A percentile compares a stretch with the other conserved stretches of the same genome.
These are phyloP conservation scores for Capromys pilorides DNA, from an alignment of 2,797 vertebrate genomes.

Conservation along the genomic window DNA sequence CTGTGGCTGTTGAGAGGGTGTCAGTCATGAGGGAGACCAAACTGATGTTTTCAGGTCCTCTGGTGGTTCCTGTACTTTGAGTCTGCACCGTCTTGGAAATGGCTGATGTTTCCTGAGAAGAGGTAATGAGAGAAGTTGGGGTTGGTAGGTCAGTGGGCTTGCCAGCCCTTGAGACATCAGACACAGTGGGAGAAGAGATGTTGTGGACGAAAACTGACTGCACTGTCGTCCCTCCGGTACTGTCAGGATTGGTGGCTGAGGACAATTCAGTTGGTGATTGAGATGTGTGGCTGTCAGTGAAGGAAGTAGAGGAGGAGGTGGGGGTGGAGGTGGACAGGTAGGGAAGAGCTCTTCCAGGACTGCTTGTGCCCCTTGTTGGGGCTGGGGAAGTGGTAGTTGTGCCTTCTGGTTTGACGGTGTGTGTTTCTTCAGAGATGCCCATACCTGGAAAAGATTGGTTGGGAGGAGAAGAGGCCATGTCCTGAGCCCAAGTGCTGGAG, in stretches of 20 bases:
- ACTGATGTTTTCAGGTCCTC: not conserved
- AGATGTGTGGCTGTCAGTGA: not conserved
- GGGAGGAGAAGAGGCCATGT: not conserved
- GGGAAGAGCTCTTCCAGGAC: too few species aligned
- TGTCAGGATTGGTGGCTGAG: not conserved
- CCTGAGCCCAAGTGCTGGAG: not conserved
- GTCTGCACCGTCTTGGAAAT: not conserved
- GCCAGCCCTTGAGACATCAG: too few species aligned
- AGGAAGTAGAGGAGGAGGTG: not conserved
- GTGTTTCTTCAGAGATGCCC: not conserved
- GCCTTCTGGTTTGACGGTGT: not conserved
- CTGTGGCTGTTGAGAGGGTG: not conserved
- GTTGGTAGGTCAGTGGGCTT: not conserved
- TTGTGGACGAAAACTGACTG: not conserved
- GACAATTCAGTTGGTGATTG: not conserved
- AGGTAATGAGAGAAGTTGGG: not conserved
- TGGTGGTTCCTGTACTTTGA: too few species aligned
- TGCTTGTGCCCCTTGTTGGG: not conserved
- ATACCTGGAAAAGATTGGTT: not conserved
- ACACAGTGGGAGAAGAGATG: too few species aligned
- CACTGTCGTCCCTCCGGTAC: not conserved
- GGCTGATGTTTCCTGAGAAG: not conserved
- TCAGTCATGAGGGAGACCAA: not conserved
- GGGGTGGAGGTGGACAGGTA: not conserved
- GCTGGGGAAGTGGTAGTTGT: not conserved